Base-by-base conservation (phyloP, 2,888 invertebrate genomes). In the Leistus spinibarbis region DNA sequence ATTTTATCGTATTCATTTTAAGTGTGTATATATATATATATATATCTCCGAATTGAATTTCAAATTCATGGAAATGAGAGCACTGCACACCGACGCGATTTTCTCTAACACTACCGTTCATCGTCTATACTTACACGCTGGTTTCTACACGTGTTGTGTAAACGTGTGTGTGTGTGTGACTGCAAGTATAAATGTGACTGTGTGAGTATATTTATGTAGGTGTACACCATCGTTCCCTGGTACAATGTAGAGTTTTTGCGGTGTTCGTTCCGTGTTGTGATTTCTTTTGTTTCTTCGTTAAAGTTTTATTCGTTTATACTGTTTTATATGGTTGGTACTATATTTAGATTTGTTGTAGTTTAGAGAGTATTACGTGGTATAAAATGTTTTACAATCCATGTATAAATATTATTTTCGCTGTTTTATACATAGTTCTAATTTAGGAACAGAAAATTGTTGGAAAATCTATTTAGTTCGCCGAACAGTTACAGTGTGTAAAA, bases 1-100 rank as follows among this genome's bases (percentile, higher is more conserved):
- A 80, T 80, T 80, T 79, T 80, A 80, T 80, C 79, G 79, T 75
- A 75, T 75, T 75, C 75, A 75, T 79, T 80, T 79, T 79, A 80
- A 80, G 79, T 79, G 80, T 79, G 79, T 79, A 79, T n/a, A n/a
- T n/a, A n/a, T n/a, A n/a, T n/a, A n/a, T n/a, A n/a, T n/a, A n/a
- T n/a, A n/a, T 79, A 78, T 80, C 79, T 79, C 64, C 77, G 78
- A 79, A 80, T 80, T 80, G 80, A 80, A 80, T 79, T 80, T 80
- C 79, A 80, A 79, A 80, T 80, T 80, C 79, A 80, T 80, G 79
- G 79, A 78, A 80, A 80, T 79, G 77, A 79, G 79, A 78, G 13
- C 22, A 16, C 13, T 20, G 16, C 19, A 19, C 9, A 19, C 1
- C 19, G 16, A 2, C 19, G 57, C 19, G 16, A 19, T 24, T 10